Percentiles rank a stretch among this genome's conserved stretches.
Conservation (phyloP, 2,113 vertebrate genomes). For the Peucedramus taeniatus region DNA sequence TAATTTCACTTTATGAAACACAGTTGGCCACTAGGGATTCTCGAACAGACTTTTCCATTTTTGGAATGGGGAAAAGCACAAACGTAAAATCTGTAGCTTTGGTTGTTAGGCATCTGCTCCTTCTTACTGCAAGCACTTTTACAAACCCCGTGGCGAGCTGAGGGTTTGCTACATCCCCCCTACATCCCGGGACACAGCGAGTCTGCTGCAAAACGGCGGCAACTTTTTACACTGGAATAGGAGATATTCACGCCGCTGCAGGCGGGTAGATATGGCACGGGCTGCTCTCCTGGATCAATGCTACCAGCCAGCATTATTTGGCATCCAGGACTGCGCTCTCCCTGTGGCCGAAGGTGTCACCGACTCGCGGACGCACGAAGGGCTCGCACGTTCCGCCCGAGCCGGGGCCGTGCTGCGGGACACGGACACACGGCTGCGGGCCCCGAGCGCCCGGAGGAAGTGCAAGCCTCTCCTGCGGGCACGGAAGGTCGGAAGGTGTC, state of each 20-base stretch:
- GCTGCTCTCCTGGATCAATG: background rate
- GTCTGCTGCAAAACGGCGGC: rapidly evolving
- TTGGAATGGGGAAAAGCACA: background rate
- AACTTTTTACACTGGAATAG: background rate
- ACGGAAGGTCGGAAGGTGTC: background rate
- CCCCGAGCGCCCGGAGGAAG: background rate
- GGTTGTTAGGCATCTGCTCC: background rate
- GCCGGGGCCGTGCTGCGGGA: background rate
- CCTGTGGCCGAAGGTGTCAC: rapidly evolving
- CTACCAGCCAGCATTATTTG: background rate
- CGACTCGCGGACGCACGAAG: rapidly evolving
- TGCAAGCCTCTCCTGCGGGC: background rate
- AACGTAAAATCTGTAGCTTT: background rate
- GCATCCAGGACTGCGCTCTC: background rate
- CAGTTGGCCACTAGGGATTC: background rate
- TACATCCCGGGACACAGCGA: rapidly evolving
- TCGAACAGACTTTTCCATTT: background rate
- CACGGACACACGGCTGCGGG: background rate
- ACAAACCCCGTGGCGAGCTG: background rate
- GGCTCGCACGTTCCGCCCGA: rapidly evolving
- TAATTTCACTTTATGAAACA: background rate
- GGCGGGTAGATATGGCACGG: background rate
- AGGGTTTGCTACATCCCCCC: background rate
- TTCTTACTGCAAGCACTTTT: background rate
- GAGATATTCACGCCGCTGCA: background rate